A percentile compares a stretch with the other conserved stretches of the same genome.
Evolutionary conservation across 2,113 vertebrate genomes (phyloP).

Genomic region (Tympanuchus pallidicinctus): DNA sequence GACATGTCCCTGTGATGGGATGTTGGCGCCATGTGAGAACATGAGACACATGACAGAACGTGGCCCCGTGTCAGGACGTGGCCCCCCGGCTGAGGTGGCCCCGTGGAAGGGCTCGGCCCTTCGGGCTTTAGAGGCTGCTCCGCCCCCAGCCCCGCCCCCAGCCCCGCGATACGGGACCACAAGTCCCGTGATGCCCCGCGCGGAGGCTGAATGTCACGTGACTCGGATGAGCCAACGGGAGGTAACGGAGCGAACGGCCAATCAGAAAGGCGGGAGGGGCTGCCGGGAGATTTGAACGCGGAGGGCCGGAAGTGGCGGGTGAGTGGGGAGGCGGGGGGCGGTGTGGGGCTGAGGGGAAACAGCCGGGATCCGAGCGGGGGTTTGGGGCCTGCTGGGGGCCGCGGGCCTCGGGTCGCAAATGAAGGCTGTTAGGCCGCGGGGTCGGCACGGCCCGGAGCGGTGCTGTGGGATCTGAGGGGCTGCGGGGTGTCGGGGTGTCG

Average conservation of each 20-base stretch:
- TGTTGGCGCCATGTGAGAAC: too few relatives aligned
- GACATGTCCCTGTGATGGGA: too few relatives aligned
- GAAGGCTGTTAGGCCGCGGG: too few relatives aligned
- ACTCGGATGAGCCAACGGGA: neutral
- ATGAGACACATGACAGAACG: too few relatives aligned
- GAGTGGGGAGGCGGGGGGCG: neutral
- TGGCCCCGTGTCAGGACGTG: too few relatives aligned
- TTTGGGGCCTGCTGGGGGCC: too few relatives aligned
- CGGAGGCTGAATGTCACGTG: neutral
- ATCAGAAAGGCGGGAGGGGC: neutral
- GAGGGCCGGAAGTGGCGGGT: neutral
- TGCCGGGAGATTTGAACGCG: neutral
- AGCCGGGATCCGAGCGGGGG: too few relatives aligned
- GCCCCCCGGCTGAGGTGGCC: neutral
- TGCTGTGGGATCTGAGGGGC: too few relatives aligned
- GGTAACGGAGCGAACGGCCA: neutral
- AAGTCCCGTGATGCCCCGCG: neutral
- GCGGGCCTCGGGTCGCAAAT: too few relatives aligned
- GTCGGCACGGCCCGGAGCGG: too few relatives aligned
- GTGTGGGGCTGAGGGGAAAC: accelerated
- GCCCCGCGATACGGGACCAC: neutral
- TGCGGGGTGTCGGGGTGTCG: neutral
- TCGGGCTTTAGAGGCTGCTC: too few relatives aligned
- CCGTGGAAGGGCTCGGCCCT: neutral
- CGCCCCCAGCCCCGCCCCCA: neutral